Evolutionary conservation across 2,888 invertebrate genomes (phyloP).

Genomic region (Drosophila diplacantha): DNA sequence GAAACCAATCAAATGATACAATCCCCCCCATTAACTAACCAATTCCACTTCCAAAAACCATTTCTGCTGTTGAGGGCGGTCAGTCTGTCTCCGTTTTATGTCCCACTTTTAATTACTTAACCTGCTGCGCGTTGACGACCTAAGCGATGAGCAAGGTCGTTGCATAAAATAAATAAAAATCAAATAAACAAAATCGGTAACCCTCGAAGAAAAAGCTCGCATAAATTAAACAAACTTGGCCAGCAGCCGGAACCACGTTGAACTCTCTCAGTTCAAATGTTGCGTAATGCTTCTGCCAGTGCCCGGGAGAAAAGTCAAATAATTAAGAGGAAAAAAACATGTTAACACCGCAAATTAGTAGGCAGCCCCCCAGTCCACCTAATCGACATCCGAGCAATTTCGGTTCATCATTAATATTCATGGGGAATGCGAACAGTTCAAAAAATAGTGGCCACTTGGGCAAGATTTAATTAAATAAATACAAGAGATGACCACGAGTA

Average conservation of each 20-base stretch:
- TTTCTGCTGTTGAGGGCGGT: slow-evolving; percentile 40
- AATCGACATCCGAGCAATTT: slow-evolving; percentile 43
- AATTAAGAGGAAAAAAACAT: slow-evolving; percentile 26
- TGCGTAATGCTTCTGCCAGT: slow-evolving; percentile 22
- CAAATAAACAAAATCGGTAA: slow-evolving; percentile 58
- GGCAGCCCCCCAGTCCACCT: slow-evolving; percentile 16
- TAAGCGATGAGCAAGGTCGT: slow-evolving; percentile 67
- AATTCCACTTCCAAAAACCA: slow-evolving; percentile 22
- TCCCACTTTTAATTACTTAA: slow-evolving; percentile 54
- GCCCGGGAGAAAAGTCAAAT: slow-evolving; percentile 31
- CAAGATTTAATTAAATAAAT: slow-evolving; percentile 59
- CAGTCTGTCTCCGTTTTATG: slow-evolving; percentile 15
- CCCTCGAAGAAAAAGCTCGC: slow-evolving; percentile 33
- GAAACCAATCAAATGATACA: slow-evolving; percentile 35
- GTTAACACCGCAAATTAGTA: slow-evolving; percentile 39
- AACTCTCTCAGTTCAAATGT: slow-evolving; percentile 32
- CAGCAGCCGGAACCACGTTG: slow-evolving; percentile 32
- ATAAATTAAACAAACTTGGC: slow-evolving; percentile 53
- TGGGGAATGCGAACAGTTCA: slow-evolving; percentile 32
- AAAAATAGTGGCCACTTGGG: slow-evolving; percentile 44
- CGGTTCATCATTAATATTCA: slow-evolving; percentile 37
- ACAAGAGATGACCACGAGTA: slow-evolving; percentile 26
- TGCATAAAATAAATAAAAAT: slow-evolving; percentile 71
- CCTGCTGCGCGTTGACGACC: slow-evolving; percentile 27
- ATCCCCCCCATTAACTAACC: slow-evolving; percentile 24